These are phyloP conservation scores for Polypedilum vanderplanki DNA, from an alignment of 1,140 invertebrate genomes.

Conservation along the genomic window DNA sequence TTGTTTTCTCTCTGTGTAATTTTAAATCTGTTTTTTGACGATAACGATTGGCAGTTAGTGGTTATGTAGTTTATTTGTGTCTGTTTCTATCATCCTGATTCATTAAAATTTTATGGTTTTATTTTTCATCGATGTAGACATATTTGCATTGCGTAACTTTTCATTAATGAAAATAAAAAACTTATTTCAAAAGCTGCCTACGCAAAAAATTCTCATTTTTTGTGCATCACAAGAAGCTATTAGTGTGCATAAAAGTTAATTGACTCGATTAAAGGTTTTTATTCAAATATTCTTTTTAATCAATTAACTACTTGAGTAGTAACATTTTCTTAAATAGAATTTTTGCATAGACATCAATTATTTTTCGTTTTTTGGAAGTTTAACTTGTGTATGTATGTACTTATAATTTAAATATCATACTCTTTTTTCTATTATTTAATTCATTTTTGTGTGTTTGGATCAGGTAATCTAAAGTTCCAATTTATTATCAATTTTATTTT, in stretches of 20 bases:
- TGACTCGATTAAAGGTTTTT: background rate
- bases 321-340: background rate
- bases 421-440: background rate
- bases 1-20: too few relatives aligned
- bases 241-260: background rate
- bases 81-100: too few relatives aligned
- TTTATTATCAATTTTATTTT: background rate
- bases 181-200: too few relatives aligned
- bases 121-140: too few relatives aligned
- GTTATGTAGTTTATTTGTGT: too few relatives aligned
- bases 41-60: too few relatives aligned
- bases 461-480: background rate
- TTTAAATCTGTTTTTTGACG: too few relatives aligned
- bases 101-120: too few relatives aligned
- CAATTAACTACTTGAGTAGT: background rate
- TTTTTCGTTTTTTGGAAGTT: background rate
- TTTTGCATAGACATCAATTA: background rate
- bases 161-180: too few relatives aligned
- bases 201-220: background rate
- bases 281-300: background rate
- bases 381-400: background rate
- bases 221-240: slow-evolving; percentile 7
- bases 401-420: background rate
- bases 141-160: too few relatives aligned
- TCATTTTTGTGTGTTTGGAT: background rate